Evolutionary conservation across 2,797 vertebrate species (phyloP).

Genomic region (Protonibea diacanthus): DNA sequence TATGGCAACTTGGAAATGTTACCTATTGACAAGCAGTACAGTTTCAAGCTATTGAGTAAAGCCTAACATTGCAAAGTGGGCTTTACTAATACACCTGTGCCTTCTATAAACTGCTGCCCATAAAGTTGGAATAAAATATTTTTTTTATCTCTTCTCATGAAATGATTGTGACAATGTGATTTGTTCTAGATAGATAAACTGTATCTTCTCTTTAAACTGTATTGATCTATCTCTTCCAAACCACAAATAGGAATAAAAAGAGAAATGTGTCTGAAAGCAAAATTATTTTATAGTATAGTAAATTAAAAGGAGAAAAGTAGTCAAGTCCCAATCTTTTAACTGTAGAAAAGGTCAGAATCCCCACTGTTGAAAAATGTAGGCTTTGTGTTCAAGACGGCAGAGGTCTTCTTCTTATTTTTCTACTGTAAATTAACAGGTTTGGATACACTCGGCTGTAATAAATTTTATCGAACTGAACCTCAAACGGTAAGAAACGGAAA

Average conservation of each 20-base stretch:
- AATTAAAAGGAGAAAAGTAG: constrained; percentile 11
- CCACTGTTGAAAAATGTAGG: neutral
- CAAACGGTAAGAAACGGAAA: constrained; percentile 18
- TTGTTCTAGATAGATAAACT: no score
- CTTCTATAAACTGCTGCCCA: neutral
- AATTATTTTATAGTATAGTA: no score
- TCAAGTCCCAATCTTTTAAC: constrained; percentile 15
- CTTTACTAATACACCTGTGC: neutral
- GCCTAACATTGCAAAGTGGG: neutral
- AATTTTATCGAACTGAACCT: constrained; percentile 4
- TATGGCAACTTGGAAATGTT: neutral
- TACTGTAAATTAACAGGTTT: neutral
- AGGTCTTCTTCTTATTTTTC: neutral
- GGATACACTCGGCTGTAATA: neutral
- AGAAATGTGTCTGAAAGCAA: no score
- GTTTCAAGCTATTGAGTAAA: neutral
- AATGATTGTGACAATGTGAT: no score
- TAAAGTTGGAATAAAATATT: no score
- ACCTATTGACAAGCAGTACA: neutral
- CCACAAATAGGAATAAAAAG: no score
- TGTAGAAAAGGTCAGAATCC: constrained; percentile 14
- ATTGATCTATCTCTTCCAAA: no score
- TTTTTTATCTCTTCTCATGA: no score
- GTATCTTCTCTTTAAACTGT: no score
- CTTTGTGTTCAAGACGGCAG: neutral